A percentile compares a stretch with the other conserved stretches of the same genome.
Conservation (phyloP, 2,113 vertebrate species). For the Amblyopsis rosae region DNA sequence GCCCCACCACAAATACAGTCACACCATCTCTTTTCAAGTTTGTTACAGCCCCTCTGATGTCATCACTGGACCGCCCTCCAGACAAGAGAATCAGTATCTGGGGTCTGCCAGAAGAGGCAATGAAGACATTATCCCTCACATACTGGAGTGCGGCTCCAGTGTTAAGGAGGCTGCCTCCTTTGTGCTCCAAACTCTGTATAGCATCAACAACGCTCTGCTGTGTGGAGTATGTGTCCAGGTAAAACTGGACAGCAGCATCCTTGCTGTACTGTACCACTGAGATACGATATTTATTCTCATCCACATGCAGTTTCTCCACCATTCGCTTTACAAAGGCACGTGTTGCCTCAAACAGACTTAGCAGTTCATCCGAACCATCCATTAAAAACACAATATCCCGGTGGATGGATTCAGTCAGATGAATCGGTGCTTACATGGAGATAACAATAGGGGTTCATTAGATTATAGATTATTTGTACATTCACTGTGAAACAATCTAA, state of each 20-base stretch:
- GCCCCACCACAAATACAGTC: constrained; percentile 80
- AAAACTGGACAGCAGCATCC: constrained; percentile 62
- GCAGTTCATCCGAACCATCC: constrained; percentile 72
- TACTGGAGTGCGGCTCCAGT: constrained; percentile 85
- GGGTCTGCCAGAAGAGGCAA: constrained; percentile 81
- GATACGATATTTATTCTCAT: constrained; percentile 59
- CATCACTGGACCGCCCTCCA: constrained; percentile 81
- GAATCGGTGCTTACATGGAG: constrained; percentile 43
- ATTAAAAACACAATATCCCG: constrained; percentile 75
- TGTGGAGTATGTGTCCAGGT: constrained; percentile 66
- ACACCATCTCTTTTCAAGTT: constrained; percentile 77
- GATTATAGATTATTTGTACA: not conserved
- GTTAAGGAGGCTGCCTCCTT: constrained; percentile 77
- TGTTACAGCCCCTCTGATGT: constrained; percentile 70
- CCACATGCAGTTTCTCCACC: constrained; percentile 61
- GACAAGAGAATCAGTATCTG: constrained; percentile 86
- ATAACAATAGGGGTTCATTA: constrained; percentile 26
- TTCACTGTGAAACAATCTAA: not conserved
- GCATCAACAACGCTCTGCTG: constrained; percentile 44
- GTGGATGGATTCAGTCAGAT: constrained; percentile 45
- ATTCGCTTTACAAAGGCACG: constrained; percentile 67
- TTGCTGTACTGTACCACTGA: constrained; percentile 70
- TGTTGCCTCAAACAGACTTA: constrained; percentile 54
- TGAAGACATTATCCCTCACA: constrained; percentile 78
- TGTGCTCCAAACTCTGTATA: constrained; percentile 53